Conservation (phyloP, 2,113 vertebrate species). For the Hippoglossus stenolepis region DNA sequence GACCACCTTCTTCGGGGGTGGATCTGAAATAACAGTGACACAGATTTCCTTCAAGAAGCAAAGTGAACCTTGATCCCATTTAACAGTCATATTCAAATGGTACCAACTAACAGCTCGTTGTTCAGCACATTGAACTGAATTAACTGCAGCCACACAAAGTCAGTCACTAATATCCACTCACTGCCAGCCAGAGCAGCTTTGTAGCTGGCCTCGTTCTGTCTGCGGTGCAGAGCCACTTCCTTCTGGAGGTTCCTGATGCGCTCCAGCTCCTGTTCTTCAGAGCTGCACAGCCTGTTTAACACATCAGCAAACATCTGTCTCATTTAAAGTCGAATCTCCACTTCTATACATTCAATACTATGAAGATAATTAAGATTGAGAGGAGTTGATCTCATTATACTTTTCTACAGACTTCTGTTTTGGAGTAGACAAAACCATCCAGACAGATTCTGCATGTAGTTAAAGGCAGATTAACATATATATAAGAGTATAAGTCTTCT, state of each 20-base stretch:
- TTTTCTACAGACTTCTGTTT: too few species aligned
- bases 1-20: conserved; percentile 82
- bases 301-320: background rate
- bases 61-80: background rate
- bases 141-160: background rate
- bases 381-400: too few species aligned
- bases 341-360: too few species aligned
- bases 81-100: too few species aligned
- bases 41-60: background rate
- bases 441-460: too few species aligned
- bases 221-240: conserved; percentile 88
- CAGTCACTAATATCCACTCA: conserved; percentile 63
- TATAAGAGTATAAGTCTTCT: conserved; percentile 17
- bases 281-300: conserved; percentile 77
- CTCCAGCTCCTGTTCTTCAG: conserved; percentile 90
- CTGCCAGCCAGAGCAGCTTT: conserved; percentile 90
- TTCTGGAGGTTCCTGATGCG: conserved; percentile 88
- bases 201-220: conserved; percentile 89
- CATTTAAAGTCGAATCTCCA: too few species aligned
- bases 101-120: background rate
- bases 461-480: too few species aligned
- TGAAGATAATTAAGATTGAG: too few species aligned
- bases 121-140: background rate
- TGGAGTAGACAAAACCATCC: too few species aligned
- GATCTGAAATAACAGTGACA: conserved; percentile 74